phyloP scores from a whole-genome alignment of 1,140 invertebrate genomes.

The Papilio machaon region DNA sequence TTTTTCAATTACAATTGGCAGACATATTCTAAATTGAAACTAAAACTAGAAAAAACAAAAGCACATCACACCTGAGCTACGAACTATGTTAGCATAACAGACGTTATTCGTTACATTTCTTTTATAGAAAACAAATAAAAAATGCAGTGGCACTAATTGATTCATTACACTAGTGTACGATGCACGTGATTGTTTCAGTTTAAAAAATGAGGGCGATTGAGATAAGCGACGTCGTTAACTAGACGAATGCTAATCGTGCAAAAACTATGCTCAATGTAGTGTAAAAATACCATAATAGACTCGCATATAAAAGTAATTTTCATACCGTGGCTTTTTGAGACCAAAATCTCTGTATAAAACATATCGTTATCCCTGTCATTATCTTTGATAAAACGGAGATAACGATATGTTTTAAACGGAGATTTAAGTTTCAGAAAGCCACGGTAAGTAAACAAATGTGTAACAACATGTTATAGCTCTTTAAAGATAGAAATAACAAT shows the following conservation, averaged over 20 bases:
- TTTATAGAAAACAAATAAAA: slow-evolving; percentile 29
- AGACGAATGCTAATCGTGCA: slow-evolving; percentile 45
- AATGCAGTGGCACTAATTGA: slow-evolving; percentile 26
- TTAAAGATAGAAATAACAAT: no score
- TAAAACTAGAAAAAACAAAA: no score
- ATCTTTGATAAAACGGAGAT: no score
- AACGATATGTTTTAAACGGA: no score
- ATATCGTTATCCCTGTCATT: no score
- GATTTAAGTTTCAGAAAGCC: no score
- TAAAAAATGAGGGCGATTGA: slow-evolving; percentile 33
- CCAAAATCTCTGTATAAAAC: no score
- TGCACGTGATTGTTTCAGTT: slow-evolving; percentile 31
- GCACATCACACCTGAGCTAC: neutral
- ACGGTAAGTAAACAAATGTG: no score
- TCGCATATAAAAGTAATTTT: slow-evolving; percentile 38
- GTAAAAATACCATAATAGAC: slow-evolving; percentile 47
- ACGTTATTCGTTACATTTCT: neutral
- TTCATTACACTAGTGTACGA: slow-evolving; percentile 17
- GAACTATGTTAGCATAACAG: no score
- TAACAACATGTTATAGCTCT: no score
- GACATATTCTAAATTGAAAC: no score
- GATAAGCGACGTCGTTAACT: slow-evolving; percentile 40
- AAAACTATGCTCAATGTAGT: slow-evolving; percentile 51
- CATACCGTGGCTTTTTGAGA: neutral
- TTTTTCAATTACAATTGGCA: no score